Percentiles rank a stretch among this genome's conserved stretches.
Evolutionary conservation across 2,113 vertebrate species (phyloP).

Genomic region (Patagioenas fasciata): DNA sequence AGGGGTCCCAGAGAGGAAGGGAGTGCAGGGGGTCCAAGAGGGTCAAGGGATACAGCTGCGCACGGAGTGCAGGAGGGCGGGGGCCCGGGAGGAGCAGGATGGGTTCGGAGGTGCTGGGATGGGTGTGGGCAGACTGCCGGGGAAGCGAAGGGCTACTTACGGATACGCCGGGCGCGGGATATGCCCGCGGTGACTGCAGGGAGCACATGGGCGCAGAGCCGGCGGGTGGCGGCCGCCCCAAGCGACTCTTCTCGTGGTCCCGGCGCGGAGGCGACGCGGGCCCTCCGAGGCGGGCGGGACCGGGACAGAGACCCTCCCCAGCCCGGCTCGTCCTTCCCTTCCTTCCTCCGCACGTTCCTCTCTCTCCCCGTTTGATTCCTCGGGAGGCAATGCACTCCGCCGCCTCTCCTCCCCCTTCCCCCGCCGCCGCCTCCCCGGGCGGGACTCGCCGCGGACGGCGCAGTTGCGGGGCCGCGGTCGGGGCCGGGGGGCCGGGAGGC

Average conservation of each 20-base stretch:
- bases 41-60: not conserved
- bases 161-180: not conserved
- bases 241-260: not conserved
- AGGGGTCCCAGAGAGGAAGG: not conserved
- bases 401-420: slow-evolving; percentile 2
- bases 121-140: not conserved
- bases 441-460: not conserved
- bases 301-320: not conserved
- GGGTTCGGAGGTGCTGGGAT: not conserved
- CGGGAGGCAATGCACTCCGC: not conserved
- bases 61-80: not conserved
- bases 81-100: not conserved
- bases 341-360: not conserved
- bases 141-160: slow-evolving; percentile 13
- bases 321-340: not conserved
- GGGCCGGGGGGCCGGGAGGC: not conserved
- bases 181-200: not conserved
- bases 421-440: slow-evolving; percentile 8
- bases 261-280: not conserved
- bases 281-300: slow-evolving; percentile 14
- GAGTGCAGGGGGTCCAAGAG: not conserved
- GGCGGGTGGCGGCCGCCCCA: not conserved
- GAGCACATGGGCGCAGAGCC: slow-evolving; percentile 1
- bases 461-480: not conserved
- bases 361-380: not conserved